phyloP scores from a whole-genome alignment of 2,888 invertebrate genomes.

The Strigamia crassipes region DNA sequence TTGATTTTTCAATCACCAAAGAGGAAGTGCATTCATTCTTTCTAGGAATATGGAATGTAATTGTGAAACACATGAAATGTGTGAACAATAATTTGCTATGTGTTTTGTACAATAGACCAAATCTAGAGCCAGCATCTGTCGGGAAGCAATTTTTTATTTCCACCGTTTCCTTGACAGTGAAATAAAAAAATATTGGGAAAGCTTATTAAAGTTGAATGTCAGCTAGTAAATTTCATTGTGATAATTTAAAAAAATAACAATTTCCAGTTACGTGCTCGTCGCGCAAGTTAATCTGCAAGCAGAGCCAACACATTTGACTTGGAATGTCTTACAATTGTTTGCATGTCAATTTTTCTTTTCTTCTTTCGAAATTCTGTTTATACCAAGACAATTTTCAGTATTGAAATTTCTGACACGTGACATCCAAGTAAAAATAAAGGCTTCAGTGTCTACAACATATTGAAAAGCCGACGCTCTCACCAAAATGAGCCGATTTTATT shows the following conservation, averaged over 20 bases:
- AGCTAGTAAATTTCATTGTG: neutral
- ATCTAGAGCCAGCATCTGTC: neutral
- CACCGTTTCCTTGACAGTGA: neutral
- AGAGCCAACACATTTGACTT: no score
- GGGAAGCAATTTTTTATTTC: neutral
- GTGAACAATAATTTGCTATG: neutral
- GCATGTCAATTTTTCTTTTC: no score
- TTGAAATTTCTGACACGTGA: no score
- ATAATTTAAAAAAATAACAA: neutral
- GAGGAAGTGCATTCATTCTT: neutral
- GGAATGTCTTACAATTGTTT: no score
- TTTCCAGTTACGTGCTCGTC: no score
- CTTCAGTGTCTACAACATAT: no score
- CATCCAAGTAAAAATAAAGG: no score
- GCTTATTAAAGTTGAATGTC: neutral
- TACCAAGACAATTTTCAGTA: no score
- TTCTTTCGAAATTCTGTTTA: no score
- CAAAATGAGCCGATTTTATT: no score
- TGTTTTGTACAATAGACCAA: neutral
- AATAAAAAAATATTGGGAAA: neutral
- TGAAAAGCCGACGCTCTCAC: no score
- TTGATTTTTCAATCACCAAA: constrained; percentile 13
- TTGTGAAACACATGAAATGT: neutral
- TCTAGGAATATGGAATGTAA: neutral
- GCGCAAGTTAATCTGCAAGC: no score